Percentiles rank a stretch among this genome's conserved stretches.
Conservation (phyloP, 2,113 vertebrate genomes). For the Panthera leo region DNA sequence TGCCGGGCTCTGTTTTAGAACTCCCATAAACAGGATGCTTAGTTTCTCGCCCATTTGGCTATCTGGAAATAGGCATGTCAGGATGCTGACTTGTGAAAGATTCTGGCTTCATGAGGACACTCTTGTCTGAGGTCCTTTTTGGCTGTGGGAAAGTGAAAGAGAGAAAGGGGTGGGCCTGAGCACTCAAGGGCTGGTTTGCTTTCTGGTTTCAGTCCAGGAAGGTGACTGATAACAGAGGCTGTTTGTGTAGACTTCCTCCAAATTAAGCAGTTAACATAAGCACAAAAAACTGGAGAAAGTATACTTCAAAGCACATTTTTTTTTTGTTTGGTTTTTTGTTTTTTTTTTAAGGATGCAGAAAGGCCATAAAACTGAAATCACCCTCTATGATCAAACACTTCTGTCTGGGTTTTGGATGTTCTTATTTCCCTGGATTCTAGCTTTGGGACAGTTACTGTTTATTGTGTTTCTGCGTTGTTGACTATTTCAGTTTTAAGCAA, state of each 20-base stretch:
- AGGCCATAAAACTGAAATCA: background rate
- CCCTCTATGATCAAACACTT: background rate
- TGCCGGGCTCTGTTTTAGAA: background rate
- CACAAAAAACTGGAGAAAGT: background rate
- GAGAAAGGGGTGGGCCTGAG: background rate
- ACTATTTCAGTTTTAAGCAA: slow-evolving; percentile 29
- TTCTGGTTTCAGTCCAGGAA: background rate
- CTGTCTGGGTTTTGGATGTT: background rate
- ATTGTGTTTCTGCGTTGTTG: background rate
- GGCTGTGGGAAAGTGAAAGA: background rate
- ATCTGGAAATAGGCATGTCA: background rate
- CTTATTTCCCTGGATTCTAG: background rate
- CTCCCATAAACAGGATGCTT: background rate
- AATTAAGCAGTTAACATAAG: background rate
- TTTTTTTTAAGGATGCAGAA: background rate
- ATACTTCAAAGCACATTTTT: background rate
- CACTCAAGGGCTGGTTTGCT: background rate
- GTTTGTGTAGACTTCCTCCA: background rate
- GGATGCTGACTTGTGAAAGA: background rate
- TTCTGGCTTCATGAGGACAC: background rate
- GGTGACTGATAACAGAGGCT: background rate
- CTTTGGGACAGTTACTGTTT: background rate
- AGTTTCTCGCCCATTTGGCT: background rate
- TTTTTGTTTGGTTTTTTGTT: background rate
- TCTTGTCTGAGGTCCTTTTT: background rate